Percentiles rank a stretch among this genome's conserved stretches.
Conservation (phyloP, 2,113 vertebrate genomes). For the Prietella phreatophila region DNA sequence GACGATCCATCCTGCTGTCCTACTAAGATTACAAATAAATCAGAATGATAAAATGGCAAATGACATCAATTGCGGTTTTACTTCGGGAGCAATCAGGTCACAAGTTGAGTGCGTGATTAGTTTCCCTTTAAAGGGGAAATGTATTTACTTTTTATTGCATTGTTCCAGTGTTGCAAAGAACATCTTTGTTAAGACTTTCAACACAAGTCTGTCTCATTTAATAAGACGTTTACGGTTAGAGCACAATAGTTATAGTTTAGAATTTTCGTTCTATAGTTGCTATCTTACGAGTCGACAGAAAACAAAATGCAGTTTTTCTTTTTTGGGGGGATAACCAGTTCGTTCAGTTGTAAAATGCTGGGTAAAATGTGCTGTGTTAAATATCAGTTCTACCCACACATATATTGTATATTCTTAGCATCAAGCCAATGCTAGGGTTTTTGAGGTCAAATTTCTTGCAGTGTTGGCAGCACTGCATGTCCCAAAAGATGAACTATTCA, state of each 20-base stretch:
- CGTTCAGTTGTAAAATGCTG: neutral
- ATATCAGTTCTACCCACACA: neutral
- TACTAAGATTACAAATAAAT: conserved; percentile 12
- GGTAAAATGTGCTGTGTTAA: neutral
- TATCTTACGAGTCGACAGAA: neutral
- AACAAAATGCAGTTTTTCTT: neutral
- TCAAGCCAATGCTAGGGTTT: too few relatives aligned
- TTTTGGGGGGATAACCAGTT: neutral
- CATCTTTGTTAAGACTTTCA: neutral
- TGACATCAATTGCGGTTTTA: neutral
- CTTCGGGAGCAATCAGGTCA: neutral
- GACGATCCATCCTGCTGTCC: conserved; percentile 40
- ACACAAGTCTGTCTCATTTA: neutral
- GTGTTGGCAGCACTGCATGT: neutral
- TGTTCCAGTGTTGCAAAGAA: neutral
- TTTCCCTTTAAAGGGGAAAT: neutral
- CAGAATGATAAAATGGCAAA: neutral
- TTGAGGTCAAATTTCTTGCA: neutral
- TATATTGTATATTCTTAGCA: too few relatives aligned
- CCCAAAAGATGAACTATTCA: neutral
- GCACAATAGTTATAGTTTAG: neutral
- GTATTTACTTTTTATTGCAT: neutral
- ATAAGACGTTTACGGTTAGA: neutral
- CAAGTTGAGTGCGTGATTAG: neutral
- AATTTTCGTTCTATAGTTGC: neutral